Evolutionary conservation across 2,113 vertebrate genomes (phyloP).

Genomic region (Nesoenas mayeri): DNA sequence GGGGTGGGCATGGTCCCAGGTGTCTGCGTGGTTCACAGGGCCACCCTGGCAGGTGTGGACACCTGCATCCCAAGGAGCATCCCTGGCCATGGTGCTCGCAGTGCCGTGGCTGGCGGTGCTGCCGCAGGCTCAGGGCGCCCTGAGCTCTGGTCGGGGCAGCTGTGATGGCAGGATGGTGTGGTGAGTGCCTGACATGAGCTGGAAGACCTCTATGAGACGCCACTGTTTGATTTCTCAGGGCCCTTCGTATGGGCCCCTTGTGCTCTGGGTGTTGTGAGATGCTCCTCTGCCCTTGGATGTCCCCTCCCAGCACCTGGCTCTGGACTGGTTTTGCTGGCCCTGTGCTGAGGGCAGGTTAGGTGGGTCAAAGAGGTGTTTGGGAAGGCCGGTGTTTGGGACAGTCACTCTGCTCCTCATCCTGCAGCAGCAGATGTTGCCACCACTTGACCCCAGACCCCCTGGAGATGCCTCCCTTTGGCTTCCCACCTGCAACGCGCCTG

Average conservation of each 20-base stretch:
- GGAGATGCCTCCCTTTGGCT: not conserved
- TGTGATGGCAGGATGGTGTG: not conserved
- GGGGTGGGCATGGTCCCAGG: not conserved
- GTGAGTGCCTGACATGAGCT: not conserved
- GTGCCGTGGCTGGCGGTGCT: not conserved
- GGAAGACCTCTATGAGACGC: not conserved
- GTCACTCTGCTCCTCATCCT: not conserved
- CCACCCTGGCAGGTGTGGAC: not conserved
- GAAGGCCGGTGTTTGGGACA: not conserved
- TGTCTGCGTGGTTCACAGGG: not conserved
- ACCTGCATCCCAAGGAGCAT: not conserved
- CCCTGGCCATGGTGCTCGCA: not conserved
- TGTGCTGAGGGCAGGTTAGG: not conserved
- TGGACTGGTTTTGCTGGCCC: fast-evolving
- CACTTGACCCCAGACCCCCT: not conserved
- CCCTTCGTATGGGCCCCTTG: fast-evolving
- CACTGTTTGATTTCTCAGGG: not conserved
- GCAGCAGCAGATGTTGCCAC: not conserved
- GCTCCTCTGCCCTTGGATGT: not conserved
- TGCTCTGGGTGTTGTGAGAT: not conserved
- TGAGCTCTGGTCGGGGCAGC: not conserved
- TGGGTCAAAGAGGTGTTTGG: not conserved
- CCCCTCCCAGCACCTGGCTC: not conserved
- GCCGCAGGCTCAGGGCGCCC: not conserved
- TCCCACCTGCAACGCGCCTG: not conserved